These are phyloP conservation scores for Emydura subglobosa DNA, from an alignment of 2,113 vertebrate species.

Conservation along the genomic window DNA sequence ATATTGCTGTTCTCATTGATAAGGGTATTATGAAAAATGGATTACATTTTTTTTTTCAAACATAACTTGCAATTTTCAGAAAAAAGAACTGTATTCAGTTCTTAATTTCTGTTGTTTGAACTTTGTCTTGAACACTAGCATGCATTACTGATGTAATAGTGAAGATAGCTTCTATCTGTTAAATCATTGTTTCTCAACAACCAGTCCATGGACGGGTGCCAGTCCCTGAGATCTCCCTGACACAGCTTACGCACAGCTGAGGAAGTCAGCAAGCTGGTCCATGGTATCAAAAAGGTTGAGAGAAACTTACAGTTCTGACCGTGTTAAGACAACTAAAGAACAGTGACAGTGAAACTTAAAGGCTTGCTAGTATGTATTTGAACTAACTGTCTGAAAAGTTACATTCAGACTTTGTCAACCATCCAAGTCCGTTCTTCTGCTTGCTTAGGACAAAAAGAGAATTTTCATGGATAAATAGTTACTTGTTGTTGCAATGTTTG, in stretches of 20 bases:
- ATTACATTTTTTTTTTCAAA: not conserved
- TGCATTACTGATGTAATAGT: not conserved
- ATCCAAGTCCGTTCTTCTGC: not conserved
- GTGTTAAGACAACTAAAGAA: not conserved
- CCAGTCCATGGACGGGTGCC: no score
- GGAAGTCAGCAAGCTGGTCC: no score
- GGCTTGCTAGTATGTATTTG: not conserved
- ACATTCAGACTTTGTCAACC: not conserved
- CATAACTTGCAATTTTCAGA: not conserved
- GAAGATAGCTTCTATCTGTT: not conserved
- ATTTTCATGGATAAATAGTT: not conserved
- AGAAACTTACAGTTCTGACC: not conserved
- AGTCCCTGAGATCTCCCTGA: no score
- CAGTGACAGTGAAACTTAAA: not conserved
- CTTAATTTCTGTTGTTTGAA: not conserved
- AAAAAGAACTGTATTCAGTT: not conserved
- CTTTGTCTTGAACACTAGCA: not conserved
- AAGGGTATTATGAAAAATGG: not conserved
- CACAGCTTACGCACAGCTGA: no score
- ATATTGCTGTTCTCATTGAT: not conserved
- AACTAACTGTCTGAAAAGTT: not conserved
- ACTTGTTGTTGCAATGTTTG: not conserved
- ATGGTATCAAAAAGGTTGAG: no score
- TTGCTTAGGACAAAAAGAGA: not conserved
- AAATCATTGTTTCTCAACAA: not conserved